Evolutionary conservation across 2,113 vertebrate genomes (phyloP).

Genomic region (Acanthochromis polyacanthus): DNA sequence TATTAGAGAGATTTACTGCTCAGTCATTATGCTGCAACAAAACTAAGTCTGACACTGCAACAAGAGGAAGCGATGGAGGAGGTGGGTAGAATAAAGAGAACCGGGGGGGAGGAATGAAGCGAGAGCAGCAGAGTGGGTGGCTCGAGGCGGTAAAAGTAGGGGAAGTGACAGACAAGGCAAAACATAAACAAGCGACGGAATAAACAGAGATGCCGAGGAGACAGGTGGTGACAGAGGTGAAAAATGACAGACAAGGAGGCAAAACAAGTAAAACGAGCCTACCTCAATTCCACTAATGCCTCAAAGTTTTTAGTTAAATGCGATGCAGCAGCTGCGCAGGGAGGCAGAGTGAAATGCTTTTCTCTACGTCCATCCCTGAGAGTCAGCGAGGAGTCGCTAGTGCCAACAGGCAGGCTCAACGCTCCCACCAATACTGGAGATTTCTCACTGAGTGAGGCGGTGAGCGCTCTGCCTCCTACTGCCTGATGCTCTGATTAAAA

Average conservation of each 20-base stretch:
- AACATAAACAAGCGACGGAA: not conserved
- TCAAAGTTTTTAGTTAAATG: conserved; percentile 38
- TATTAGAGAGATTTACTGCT: conserved; percentile 11
- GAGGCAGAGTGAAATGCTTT: conserved; percentile 14
- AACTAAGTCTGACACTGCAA: conserved; percentile 14
- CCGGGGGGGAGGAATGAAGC: conserved; percentile 22
- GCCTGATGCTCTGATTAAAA: conserved; percentile 67
- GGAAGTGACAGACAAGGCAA: not conserved
- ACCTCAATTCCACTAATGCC: conserved; percentile 63
- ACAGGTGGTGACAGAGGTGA: not conserved
- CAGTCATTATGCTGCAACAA: conserved; percentile 1
- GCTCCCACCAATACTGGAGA: conserved; percentile 50
- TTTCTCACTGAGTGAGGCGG: conserved; percentile 48
- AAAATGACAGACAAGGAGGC: not conserved
- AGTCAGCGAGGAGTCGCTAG: conserved; percentile 34
- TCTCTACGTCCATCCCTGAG: conserved; percentile 50
- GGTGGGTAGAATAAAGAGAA: conserved; percentile 36
- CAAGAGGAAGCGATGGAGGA: conserved; percentile 31
- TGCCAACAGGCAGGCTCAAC: conserved; percentile 60
- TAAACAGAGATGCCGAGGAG: not conserved
- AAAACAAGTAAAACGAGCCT: conserved; percentile 50
- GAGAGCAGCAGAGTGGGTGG: conserved; percentile 22
- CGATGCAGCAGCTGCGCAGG: not conserved
- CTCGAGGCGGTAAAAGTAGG: conserved; percentile 17
- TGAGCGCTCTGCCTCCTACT: conserved; percentile 61